Base-by-base conservation (phyloP, 2,888 invertebrate genomes). In the Drosophila parthenogenetica region DNA sequence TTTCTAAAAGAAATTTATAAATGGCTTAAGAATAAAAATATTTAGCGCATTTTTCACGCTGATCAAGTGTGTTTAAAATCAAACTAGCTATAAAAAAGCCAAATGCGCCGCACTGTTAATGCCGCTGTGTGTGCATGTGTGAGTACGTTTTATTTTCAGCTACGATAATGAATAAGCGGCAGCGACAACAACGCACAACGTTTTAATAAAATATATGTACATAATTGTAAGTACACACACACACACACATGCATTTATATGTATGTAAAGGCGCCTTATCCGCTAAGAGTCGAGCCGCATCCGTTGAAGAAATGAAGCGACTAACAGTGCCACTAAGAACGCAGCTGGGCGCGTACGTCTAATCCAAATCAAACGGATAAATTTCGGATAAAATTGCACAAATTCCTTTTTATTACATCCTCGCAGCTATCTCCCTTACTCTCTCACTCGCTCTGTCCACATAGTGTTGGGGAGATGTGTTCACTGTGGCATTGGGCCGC, bases 301-400 rank as follows among this genome's bases (percentile, higher is more conserved):
- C 79, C 80, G 68, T 51, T 79, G 35, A 57, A 37, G 58, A 32
- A 54, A 51, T 42, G 35, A 3, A 35, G 35, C 60, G 68, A 68
- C 64, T 51, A 68, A 60, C 87, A 84, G 79, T 70, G 65, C 64
- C 87, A 81, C 54, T 58, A 61, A 64, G 60, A 73, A 62, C 78
- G 60, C 71, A 62, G 61, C 51, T 29, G 49, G 37, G 58, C 69
- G 50, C 54, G 72, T 45, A 48, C 81, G 51, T 54, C 66, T 42
- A 37, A 66, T 40, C 14, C 25, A 29, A 64, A 48, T 19, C 19
- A 39, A 64, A 48, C 65, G 49, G 13, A 53, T 49, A 59, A 61
- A 42, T 29, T 46, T 58, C 69, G 54, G 62, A 57, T 64, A 50
- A 68, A 46, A 40, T 35, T 35, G 13, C 3, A 10, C 5, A 8